Base-by-base conservation (phyloP, 2,888 invertebrate species). In the Mimas tiliae region DNA sequence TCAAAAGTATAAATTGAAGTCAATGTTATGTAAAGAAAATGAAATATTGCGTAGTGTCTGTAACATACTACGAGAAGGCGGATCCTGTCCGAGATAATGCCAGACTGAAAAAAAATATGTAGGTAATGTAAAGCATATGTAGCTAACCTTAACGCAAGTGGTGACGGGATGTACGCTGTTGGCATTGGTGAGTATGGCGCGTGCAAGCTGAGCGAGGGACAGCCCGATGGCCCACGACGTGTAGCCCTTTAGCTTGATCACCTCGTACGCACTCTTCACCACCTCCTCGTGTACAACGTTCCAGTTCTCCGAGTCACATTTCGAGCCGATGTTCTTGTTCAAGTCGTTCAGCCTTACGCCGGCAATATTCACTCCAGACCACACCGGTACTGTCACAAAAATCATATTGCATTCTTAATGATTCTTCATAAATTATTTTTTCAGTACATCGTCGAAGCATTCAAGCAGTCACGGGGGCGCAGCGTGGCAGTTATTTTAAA, bases 331-430 rank as follows among this genome's bases (percentile, higher is more conserved):
- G 53, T 94, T 90, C 21, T 96, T 96, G 84, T 97, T 96, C 45
- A 98, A 82, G 74, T 98, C 97, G 72, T 95, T 95, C 67, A 98
- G 94, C 4, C 96, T 95, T 0, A 98, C 98, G 8, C 98, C 98
- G 8, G 98, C 98, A 55, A 98, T 95, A 87, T 98, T 98, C 27
- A 98, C 98, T 12, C 98, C 97, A 0, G 98, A 98, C 98, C 98
- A 98, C 0, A 98, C 97, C 9, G 98, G 97, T 70, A 98, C 97
- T 97, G 83, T 8, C 77, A 34, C 45, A 34, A 21, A 16, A 65
- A 19, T 1, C 11, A 51, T 42, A 48, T 65, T 8, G 45, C 11
- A 11, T 3, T 27, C 7, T 12, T 34, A 14, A 7, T 53, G 9
- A 27, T n/a, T n/a, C n/a, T n/a, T n/a, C n/a, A 58, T 33, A 27